Evolutionary conservation across 2,113 vertebrate species (phyloP).

Genomic region (Oryzias javanicus): DNA sequence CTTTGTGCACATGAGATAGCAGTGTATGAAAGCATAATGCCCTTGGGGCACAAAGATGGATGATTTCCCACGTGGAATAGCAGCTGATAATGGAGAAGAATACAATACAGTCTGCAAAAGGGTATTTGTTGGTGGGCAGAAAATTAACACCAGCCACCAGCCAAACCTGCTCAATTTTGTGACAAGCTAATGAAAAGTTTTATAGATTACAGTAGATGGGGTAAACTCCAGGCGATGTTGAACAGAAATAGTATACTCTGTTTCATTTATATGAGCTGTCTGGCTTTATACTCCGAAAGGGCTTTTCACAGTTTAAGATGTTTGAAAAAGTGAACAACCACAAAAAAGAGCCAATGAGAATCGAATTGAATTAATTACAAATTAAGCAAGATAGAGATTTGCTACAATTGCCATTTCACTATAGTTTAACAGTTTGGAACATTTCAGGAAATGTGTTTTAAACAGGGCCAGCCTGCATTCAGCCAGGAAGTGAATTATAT

Average conservation of each 20-base stretch:
- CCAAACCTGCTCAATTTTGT: conserved; percentile 3
- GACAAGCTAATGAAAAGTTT: conserved; percentile 9
- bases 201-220: conserved; percentile 3
- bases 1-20: conserved; percentile 1
- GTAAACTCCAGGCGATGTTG: neutral
- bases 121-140: neutral
- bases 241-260: neutral
- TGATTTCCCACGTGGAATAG: conserved; percentile 13
- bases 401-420: too few relatives aligned
- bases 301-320: neutral
- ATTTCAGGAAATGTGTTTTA: too few relatives aligned
- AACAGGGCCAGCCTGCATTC: too few relatives aligned
- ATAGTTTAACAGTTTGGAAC: too few relatives aligned
- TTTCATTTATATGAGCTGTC: neutral
- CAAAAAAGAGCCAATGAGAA: neutral
- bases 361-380: too few relatives aligned
- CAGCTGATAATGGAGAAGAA: conserved; percentile 2
- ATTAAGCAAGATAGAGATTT: too few relatives aligned
- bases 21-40: neutral
- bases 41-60: conserved; percentile 2
- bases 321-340: neutral
- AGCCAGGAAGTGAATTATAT: too few relatives aligned
- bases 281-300: neutral
- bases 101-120: conserved; percentile 1
- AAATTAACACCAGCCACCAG: neutral